phyloP scores from a whole-genome alignment of 2,888 invertebrate genomes.

The Drosophila anceps region DNA sequence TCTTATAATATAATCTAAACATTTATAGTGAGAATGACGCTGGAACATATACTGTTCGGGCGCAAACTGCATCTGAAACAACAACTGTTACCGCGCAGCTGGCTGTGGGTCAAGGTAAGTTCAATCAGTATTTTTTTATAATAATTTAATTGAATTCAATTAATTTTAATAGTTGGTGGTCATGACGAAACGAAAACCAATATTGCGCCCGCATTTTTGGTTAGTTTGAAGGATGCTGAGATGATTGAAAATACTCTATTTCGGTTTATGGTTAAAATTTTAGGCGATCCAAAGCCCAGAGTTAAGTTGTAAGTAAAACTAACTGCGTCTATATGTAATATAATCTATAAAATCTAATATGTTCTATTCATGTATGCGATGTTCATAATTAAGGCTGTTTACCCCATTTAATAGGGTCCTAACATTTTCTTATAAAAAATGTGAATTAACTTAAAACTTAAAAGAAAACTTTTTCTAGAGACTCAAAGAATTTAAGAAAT shows the following conservation, averaged over 20 bases:
- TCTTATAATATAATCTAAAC: neutral
- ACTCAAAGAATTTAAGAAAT: neutral
- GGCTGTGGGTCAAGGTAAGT: conserved; percentile 92
- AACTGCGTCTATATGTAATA: neutral
- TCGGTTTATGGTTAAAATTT: conserved; percentile 94
- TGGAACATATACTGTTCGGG: conserved; percentile 96
- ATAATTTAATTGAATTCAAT: neutral
- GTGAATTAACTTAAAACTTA: too few relatives aligned
- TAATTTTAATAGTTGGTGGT: conserved; percentile 86
- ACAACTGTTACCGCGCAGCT: conserved; percentile 94
- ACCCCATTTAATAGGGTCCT: neutral
- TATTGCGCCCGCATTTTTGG: conserved; percentile 93
- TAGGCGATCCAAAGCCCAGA: conserved; percentile 94
- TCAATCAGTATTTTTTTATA: too few relatives aligned
- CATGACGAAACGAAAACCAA: conserved; percentile 90
- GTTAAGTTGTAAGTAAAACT: conserved; percentile 92
- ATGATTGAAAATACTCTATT: conserved; percentile 94
- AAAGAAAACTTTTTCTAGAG: too few relatives aligned
- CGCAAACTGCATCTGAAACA: conserved; percentile 92
- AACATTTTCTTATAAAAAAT: neutral
- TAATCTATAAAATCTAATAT: neutral
- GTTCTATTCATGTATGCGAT: neutral
- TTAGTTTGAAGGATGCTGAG: conserved; percentile 94
- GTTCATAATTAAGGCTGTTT: neutral
- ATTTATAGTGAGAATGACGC: conserved; percentile 89